A percentile compares a stretch with the other conserved stretches of the same genome.
Evolutionary conservation across 2,888 invertebrate genomes (phyloP).

Genomic region (Dorcus hopei): DNA sequence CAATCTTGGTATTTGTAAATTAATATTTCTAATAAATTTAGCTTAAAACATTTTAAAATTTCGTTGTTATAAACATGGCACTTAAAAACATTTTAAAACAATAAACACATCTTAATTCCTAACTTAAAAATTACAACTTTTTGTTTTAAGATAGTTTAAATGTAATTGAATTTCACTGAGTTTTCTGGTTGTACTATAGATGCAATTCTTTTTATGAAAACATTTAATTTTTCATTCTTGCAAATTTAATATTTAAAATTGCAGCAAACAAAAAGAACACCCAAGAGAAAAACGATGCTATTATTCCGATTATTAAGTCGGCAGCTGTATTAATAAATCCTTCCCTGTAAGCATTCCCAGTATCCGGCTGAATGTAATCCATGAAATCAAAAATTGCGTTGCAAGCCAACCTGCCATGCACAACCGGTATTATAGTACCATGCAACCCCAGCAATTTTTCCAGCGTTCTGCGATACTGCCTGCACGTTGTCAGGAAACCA

Average conservation of each 20-base stretch:
- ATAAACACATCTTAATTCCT: no score
- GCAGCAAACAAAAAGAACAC: slow-evolving; percentile 35
- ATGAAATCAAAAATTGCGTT: slow-evolving; percentile 77
- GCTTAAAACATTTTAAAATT: no score
- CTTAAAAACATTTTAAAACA: no score
- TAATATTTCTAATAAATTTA: no score
- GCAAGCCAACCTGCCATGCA: slow-evolving; percentile 67
- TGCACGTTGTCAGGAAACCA: slow-evolving; percentile 74
- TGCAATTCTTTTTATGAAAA: no score
- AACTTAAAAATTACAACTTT: no score
- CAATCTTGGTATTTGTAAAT: no score
- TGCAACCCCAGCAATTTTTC: slow-evolving; percentile 57
- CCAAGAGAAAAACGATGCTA: slow-evolving; percentile 52
- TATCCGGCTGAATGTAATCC: slow-evolving; percentile 75
- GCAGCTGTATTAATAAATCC: slow-evolving; percentile 71
- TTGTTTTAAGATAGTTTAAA: no score
- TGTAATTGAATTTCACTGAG: no score
- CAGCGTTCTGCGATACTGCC: slow-evolving; percentile 66
- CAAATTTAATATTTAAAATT: slow-evolving; percentile 38
- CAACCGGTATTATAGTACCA: slow-evolving; percentile 59
- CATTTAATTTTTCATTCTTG: slow-evolving; percentile 1
- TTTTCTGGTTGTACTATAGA: no score
- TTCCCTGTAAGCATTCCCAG: slow-evolving; percentile 59
- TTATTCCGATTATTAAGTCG: slow-evolving; percentile 63
- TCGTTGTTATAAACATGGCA: no score